Conservation (phyloP, 2,797 vertebrate species). For the Sciurus carolinensis region DNA sequence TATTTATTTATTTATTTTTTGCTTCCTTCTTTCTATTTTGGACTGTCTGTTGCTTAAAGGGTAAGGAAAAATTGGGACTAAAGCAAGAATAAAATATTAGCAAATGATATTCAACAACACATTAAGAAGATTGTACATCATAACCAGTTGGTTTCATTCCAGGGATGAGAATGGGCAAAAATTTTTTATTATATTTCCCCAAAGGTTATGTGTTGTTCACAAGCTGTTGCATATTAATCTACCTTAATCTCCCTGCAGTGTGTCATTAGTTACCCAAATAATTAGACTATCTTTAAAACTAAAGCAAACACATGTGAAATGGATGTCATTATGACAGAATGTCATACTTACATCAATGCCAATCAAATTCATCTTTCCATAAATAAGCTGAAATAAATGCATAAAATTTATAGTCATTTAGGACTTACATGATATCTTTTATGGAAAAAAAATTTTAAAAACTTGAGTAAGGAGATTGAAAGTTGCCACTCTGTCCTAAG, state of each 20-base stretch:
- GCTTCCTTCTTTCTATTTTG: neutral
- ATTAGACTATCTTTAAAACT: conserved; percentile 77
- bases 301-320: conserved; percentile 82
- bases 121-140: no score
- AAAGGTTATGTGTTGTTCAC: conserved; percentile 80
- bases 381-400: neutral
- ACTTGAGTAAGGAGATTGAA: neutral
- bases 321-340: conserved; percentile 76
- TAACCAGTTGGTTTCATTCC: no score
- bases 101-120: no score
- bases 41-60: neutral
- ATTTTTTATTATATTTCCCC: conserved; percentile 80
- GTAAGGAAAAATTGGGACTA: neutral
- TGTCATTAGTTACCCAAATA: conserved; percentile 82
- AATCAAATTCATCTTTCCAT: conserved; percentile 60
- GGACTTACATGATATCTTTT: neutral
- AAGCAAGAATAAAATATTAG: no score
- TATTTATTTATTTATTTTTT: neutral
- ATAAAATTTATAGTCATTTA: neutral
- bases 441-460: neutral
- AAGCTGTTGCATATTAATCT: conserved; percentile 85
- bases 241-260: conserved; percentile 77
- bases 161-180: neutral
- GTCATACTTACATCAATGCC: conserved; percentile 58
- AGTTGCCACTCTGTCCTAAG: neutral